Base-by-base conservation (phyloP, 1,140 invertebrate species). In the Metopolophium dirhodum region DNA sequence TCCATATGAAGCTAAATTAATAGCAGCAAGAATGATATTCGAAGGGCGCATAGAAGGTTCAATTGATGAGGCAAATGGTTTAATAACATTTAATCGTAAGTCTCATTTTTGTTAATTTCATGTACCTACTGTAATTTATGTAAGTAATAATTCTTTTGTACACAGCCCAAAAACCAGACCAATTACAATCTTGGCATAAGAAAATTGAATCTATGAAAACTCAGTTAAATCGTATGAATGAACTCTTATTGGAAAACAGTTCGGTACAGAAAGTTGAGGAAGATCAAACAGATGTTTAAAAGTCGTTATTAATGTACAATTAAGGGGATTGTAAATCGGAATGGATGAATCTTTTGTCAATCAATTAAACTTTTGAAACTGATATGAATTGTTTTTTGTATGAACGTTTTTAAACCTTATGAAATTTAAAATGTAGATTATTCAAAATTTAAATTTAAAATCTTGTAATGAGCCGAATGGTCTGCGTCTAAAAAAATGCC, bases 1-100 rank as follows among this genome's bases (percentile, higher is more conserved):
- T 91, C 97, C 98, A 22, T 96, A 96, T 0, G 98, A 98, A 95
- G 99, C 99, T 49, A 99, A 99, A 95, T 98, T 99, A 95, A 99
- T 99, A 95, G 99, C 99, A 35, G 99, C 98, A 94, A 98, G 99
- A 96, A 99, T 99, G 99, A 99, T 99, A 93, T 99, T 98, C 77
- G 99, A 99, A 95, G 97, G 97, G 26, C 96, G 99, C 94, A 99
- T 99, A 98, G 98, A 98, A 95, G 99, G 99, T 1, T 98, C 98
- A 95, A 99, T 99, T 94, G 99, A 99, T 96, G 99, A 99, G 96
- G 99, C 99, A 94, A 98, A 99, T 95, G 98, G 98, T 0, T 98
- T 99, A 94, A 98, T 99, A 91, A 98, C 99, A 95, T 99, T 99
- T 96, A 98, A 51, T 18, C 18, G 98, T 98, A 96, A 96, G 96